Conservation (phyloP, 2,113 vertebrate genomes). For the Spea bombifrons region DNA sequence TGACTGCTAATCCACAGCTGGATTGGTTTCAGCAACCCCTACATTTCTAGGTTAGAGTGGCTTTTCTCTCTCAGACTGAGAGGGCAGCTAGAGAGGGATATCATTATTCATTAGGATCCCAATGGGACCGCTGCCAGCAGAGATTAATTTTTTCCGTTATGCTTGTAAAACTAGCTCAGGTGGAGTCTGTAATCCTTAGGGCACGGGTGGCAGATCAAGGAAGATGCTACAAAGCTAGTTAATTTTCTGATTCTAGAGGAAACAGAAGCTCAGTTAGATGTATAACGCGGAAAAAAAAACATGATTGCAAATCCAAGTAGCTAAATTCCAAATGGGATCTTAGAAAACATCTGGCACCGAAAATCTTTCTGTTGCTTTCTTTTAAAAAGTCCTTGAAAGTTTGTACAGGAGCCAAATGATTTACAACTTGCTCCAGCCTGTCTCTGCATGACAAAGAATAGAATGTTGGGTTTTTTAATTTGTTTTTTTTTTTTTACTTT, state of each 20-base stretch:
- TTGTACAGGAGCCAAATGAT: constrained; percentile 58
- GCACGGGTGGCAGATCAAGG: constrained; percentile 85
- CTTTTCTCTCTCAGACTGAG: constrained; percentile 83
- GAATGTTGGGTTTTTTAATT: neutral
- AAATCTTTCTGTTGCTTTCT: constrained; percentile 69
- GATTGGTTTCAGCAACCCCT: constrained; percentile 79
- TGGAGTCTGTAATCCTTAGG: constrained; percentile 82
- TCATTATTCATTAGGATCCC: constrained; percentile 87
- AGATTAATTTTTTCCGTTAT: constrained; percentile 88
- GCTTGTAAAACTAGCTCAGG: constrained; percentile 87
- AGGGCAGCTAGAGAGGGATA: constrained; percentile 81
- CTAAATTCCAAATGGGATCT: constrained; percentile 81
- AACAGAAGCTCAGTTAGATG: constrained; percentile 82
- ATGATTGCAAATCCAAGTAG: constrained; percentile 84
- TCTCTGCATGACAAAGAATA: neutral
- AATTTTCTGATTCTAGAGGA: constrained; percentile 83
- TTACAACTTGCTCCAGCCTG: constrained; percentile 24
- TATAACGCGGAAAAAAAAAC: constrained; percentile 70
- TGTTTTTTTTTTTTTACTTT: too few species aligned
- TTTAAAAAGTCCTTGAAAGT: constrained; percentile 70
- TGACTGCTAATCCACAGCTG: constrained; percentile 83
- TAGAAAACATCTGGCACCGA: constrained; percentile 75
- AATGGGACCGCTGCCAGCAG: constrained; percentile 79
- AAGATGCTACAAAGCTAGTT: constrained; percentile 86
- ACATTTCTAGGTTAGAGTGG: constrained; percentile 79